phyloP scores from a whole-genome alignment of 1,140 invertebrate genomes.

The Hermatobates lingyangjiaoensis region DNA sequence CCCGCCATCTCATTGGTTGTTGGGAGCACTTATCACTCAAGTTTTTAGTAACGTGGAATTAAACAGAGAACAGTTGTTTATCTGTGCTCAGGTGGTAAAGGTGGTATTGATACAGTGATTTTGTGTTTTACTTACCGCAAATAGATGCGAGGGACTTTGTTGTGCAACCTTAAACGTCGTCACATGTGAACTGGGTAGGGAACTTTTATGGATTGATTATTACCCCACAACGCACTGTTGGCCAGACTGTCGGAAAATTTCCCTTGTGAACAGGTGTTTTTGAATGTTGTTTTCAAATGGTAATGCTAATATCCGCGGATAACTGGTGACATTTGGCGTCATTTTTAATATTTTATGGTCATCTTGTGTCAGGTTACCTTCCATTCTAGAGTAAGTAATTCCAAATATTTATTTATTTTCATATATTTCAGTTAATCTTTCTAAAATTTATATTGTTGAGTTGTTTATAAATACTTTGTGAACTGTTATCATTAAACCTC shows the following conservation, averaged over 20 bases:
- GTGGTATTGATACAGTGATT: too few species aligned
- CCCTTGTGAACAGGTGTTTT: slow-evolving; percentile 42
- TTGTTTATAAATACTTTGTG: neutral
- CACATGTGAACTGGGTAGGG: too few species aligned
- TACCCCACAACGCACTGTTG: slow-evolving; percentile 22
- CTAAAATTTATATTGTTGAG: neutral
- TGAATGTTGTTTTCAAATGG: slow-evolving; percentile 20
- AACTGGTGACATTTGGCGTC: too few species aligned
- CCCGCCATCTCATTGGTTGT: neutral
- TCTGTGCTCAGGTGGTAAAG: too few species aligned
- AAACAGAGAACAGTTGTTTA: neutral
- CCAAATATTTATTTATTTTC: neutral
- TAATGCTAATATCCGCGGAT: slow-evolving; percentile 1
- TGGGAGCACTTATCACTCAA: neutral
- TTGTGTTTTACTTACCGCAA: too few species aligned
- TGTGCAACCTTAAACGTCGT: too few species aligned
- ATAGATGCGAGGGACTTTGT: too few species aligned
- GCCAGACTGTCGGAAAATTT: slow-evolving; percentile 38
- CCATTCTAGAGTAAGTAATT: too few species aligned
- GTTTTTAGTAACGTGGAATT: neutral
- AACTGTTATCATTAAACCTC: neutral
- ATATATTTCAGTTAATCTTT: neutral
- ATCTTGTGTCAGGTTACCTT: too few species aligned
- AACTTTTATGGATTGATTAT: slow-evolving; percentile 4
- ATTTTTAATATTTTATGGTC: too few species aligned